Evolutionary conservation across 2,797 vertebrate species (phyloP), one percentile per base, ranked within the genome.

Genomic region (Coranthus polyacanthus): DNA sequence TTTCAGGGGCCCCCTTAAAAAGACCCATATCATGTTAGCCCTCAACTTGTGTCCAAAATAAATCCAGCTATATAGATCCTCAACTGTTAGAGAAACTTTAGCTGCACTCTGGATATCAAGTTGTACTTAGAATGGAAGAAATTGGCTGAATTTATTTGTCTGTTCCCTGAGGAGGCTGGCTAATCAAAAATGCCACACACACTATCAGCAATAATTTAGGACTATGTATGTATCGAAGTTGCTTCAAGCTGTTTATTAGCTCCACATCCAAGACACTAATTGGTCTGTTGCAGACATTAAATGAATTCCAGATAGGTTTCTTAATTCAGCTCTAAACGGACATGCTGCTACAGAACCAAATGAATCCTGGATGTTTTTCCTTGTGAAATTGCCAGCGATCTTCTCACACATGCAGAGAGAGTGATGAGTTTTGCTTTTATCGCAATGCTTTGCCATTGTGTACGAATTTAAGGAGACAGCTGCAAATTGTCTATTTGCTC

Each of bases 171-270:
- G 68, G 68, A 79, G 61, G 26, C 13, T 26, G 2, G 52, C 56
- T 75, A 59, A 87, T 88, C 57, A 81, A 70, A 84, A 81, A 77
- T 70, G 57, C 73, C 52, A 74, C 72, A 68, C 73, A 74, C 60
- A 5, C 71, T 20, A 44, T 69, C 69, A 75, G 75, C 53, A 72
- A 11, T 65, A 75, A 79, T 45, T 54, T 51, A 66, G 26, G 34
- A 50, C 38, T 44, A 26, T 67, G 54, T 77, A 72, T 22, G 68
- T 69, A 81, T 75, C 11, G 29, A 73, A 5, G 39, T 26, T 0
- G 56, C 74, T 74, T 83, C 74, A 54, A 66, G 69, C 65, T 88
- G 64, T 83, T 83, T 89, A 81, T 85, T 73, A 79, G 66, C 61
- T 54, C 36, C 17, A 0, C 16, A 71, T 70, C 29, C 15, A 44